phyloP scores from a whole-genome alignment of 2,113 vertebrate genomes.

The Daphoenositta chrysoptera region DNA sequence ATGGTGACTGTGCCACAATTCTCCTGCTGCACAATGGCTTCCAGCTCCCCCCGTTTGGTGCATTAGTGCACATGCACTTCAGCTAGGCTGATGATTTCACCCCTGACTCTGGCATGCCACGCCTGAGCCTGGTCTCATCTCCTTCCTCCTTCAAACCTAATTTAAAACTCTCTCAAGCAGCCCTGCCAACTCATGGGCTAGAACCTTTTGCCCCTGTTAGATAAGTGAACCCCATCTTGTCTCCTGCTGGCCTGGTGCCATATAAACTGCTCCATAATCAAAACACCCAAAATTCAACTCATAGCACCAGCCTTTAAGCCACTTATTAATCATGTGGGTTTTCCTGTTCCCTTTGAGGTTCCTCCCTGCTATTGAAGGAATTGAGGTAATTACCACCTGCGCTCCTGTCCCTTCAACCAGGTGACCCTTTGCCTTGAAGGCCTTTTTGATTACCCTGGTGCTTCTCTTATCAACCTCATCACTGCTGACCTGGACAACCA shows the following conservation, averaged over 20 bases:
- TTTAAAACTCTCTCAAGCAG: neutral
- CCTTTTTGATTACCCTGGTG: neutral
- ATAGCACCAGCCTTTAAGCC: neutral
- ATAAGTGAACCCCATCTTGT: neutral
- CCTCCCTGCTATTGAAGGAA: too few relatives aligned
- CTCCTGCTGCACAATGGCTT: neutral
- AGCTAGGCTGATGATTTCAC: neutral
- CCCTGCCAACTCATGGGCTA: neutral
- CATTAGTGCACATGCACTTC: neutral
- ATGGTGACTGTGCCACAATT: too few relatives aligned
- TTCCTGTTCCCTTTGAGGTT: neutral
- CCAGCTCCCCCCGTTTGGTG: neutral
- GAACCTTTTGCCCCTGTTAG: neutral
- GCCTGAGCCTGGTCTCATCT: neutral
- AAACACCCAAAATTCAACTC: neutral
- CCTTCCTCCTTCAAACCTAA: neutral
- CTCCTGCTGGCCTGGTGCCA: neutral
- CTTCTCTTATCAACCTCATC: neutral
- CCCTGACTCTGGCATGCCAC: neutral
- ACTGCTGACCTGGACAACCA: neutral
- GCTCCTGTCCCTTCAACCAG: neutral
- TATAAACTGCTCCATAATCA: neutral
- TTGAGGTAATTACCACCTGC: neutral
- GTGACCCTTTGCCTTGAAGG: rapidly evolving
- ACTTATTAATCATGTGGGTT: neutral